Evolutionary conservation across 92 coral and sea anemone species (phyloP), one percentile per base, ranked within the genome.

Genomic region (Palythoa heliodiscus): DNA sequence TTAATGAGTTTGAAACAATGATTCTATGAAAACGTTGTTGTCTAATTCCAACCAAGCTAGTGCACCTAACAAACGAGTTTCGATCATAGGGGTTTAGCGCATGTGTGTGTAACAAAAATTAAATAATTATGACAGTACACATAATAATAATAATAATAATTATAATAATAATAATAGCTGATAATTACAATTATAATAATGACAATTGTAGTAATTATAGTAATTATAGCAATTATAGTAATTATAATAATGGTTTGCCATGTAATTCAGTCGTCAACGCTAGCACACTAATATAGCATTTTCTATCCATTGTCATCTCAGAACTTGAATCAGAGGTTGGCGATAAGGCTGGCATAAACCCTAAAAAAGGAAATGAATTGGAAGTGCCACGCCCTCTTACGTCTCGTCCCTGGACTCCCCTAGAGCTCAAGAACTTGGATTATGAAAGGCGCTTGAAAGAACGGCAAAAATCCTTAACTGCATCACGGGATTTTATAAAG

Each of bases 351-450:
- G 84, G 52, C 61, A 43, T 57, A 6, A 73, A 60, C 14, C 66
- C 73, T 5, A 73, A 70, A 13, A 89, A 78, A 22, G 75, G 50
- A 53, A 77, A 38, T 15, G 92, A 64, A 9, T 66, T 86, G 39
- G 87, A 80, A 69, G 72, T 82, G 23, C 87, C 87, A 76, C 66
- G 86, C 38, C 84, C 90, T 40, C 89, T 69, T 70, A 88, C 92
- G 48, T 76, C 95, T 47, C 91, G 99, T 50, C 89, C 89, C 20
- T 96, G 99, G 99, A 96, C 95, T 4, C 98, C 98, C 13, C 67
- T 96, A 38, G 87, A 92, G 57, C 74, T 93, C 10, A 77, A 80
- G 72, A 96, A 96, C 72, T 74, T 90, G 13, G 87, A 87, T 70
- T 96, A 95, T 75, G 95, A 86, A 37, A 74, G 82, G 39, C 72